A percentile compares a stretch with the other conserved stretches of the same genome.
Conservation (phyloP, 2,888 invertebrate genomes). For the Congeria kusceri region DNA sequence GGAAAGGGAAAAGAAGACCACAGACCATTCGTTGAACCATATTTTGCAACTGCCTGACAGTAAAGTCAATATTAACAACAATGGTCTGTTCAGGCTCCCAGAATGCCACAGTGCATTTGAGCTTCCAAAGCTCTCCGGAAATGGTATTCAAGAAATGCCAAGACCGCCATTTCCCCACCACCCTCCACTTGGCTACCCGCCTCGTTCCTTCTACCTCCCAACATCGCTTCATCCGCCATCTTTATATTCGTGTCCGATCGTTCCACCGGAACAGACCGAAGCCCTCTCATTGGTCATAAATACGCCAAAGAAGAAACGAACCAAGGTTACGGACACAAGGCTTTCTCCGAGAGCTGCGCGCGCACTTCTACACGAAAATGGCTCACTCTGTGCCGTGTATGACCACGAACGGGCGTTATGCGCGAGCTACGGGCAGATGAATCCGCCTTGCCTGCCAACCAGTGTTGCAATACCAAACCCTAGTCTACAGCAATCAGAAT, state of each 20-base stretch:
- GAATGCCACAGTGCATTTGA: constrained; percentile 76
- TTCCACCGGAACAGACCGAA: constrained; percentile 87
- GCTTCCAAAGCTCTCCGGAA: constrained; percentile 66
- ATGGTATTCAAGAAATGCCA: constrained; percentile 63
- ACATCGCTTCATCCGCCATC: constrained; percentile 72
- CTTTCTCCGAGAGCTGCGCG: constrained; percentile 83
- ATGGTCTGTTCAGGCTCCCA: constrained; percentile 47
- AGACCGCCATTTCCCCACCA: constrained; percentile 80
- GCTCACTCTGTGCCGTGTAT: constrained; percentile 62
- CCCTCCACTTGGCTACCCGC: constrained; percentile 79
- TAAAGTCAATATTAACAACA: constrained; percentile 14
- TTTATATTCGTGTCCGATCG: constrained; percentile 69
- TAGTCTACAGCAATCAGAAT: constrained; percentile 89
- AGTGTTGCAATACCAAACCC: constrained; percentile 99
- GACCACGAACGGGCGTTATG: constrained; percentile 68
- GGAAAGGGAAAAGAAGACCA: constrained; percentile 59
- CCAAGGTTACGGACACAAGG: constrained; percentile 92
- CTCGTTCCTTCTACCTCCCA: constrained; percentile 88
- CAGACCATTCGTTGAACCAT: constrained; percentile 62
- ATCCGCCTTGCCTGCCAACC: constrained; percentile 95
- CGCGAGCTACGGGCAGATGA: constrained; percentile 90
- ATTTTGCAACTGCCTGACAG: constrained; percentile 61
- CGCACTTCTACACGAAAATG: constrained; percentile 81
- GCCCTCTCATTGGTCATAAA: constrained; percentile 97
- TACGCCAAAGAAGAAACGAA: constrained; percentile 96